These are phyloP conservation scores for Avahi laniger DNA, from an alignment of 2,797 vertebrate species.

Conservation along the genomic window DNA sequence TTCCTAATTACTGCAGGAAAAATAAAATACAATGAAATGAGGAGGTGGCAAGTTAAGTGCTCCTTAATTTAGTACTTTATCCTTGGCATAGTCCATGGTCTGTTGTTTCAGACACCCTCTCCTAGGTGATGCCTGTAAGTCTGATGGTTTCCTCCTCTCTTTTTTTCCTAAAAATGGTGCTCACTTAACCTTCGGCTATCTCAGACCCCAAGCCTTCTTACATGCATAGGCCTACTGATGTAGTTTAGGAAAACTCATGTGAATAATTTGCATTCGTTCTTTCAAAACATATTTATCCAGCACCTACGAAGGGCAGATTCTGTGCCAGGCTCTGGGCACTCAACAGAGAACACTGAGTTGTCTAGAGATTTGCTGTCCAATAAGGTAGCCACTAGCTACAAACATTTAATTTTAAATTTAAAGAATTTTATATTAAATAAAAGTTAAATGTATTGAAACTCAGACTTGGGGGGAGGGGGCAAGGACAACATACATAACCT, in stretches of 20 bases:
- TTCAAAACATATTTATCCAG: neutral
- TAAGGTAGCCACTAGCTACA: neutral
- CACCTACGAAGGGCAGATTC: neutral
- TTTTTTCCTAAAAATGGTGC: neutral
- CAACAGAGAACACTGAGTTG: neutral
- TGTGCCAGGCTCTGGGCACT: neutral
- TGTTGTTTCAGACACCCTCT: neutral
- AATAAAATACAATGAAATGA: neutral
- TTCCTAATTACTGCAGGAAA: neutral
- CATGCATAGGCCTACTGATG: neutral
- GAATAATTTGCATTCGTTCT: neutral
- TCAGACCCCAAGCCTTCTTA: neutral
- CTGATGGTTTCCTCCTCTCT: neutral
- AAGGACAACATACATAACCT: too few relatives aligned
- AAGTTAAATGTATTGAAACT: neutral
- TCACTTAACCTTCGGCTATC: neutral
- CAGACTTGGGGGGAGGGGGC: too few relatives aligned
- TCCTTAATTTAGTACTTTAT: neutral
- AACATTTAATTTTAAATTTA: neutral
- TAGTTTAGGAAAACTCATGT: neutral
- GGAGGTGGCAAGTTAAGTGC: neutral
- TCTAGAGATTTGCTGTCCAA: neutral
- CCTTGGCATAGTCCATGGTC: rapidly evolving
- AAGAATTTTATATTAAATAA: neutral
- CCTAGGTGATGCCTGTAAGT: neutral